Conservation (phyloP, 2,888 invertebrate species). For the Rhamnusium bicolor region DNA sequence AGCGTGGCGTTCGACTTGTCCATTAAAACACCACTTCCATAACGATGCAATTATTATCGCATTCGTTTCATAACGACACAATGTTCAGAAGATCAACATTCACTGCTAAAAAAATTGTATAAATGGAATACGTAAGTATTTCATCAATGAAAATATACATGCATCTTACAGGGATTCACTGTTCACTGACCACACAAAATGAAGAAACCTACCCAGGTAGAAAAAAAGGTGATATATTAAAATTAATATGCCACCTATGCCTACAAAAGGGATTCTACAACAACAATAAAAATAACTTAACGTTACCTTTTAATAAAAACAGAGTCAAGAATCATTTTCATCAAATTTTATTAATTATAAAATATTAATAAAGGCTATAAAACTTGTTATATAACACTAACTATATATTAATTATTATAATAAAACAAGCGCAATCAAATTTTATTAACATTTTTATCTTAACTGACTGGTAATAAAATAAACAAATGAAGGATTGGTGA, state of each 20-base stretch:
- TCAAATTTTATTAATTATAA: slow-evolving; percentile 6
- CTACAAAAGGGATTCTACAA: not conserved
- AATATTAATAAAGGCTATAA: not conserved
- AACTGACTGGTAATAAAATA: no score
- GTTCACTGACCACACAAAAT: not conserved
- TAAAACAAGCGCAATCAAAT: not conserved
- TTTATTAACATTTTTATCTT: not conserved
- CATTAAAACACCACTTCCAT: slow-evolving; percentile 34
- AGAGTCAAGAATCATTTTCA: not conserved
- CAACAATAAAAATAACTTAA: slow-evolving; percentile 26
- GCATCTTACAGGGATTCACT: not conserved
- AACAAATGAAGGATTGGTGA: no score
- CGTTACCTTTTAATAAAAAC: not conserved
- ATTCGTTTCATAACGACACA: not conserved
- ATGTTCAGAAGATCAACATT: not conserved
- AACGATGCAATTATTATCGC: slow-evolving; percentile 17
- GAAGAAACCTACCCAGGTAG: slow-evolving; percentile 27
- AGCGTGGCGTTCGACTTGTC: slow-evolving; percentile 40
- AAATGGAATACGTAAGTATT: not conserved
- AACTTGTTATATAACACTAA: not conserved
- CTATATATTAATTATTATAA: not conserved
- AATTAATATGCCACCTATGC: slow-evolving; percentile 14
- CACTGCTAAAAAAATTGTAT: not conserved
- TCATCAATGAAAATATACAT: not conserved
- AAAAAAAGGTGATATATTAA: slow-evolving; percentile 26